Conservation (phyloP, 2,888 invertebrate species). For the Hyposoter dolosus region DNA sequence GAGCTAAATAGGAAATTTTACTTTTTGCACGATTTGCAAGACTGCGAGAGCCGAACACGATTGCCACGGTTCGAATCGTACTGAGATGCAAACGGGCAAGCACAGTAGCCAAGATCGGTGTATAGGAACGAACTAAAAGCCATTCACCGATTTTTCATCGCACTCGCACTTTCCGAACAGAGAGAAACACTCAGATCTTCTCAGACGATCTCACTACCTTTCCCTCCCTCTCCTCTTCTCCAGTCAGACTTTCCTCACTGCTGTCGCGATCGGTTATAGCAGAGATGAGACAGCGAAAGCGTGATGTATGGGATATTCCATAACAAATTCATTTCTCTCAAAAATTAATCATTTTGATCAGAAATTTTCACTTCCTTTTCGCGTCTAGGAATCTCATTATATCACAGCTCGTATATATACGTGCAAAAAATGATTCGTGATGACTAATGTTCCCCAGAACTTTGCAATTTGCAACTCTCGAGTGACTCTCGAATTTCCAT, state of each 20-base stretch:
- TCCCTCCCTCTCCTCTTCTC: not conserved
- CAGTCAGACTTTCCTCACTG: constrained; percentile 46
- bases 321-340: not conserved
- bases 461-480: not conserved
- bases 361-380: not conserved
- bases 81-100: constrained; percentile 60
- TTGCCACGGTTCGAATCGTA: constrained; percentile 55
- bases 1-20: not conserved
- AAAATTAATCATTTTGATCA: not conserved
- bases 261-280: constrained; percentile 48
- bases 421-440: not conserved
- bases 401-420: not conserved
- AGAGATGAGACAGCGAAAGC: constrained; percentile 47
- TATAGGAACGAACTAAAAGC: constrained; percentile 60
- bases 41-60: constrained; percentile 41
- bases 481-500: not conserved
- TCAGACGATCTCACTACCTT: constrained; percentile 36
- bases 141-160: constrained; percentile 69
- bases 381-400: not conserved
- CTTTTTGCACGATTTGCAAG: constrained; percentile 16
- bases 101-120: constrained; percentile 59
- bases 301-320: constrained; percentile 21
- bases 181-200: constrained; percentile 32
- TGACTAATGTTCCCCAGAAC: not conserved
- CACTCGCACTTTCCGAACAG: constrained; percentile 48